Evolutionary conservation across 1,140 invertebrate genomes (phyloP).

Genomic region (Dinoponera quadriceps): DNA sequence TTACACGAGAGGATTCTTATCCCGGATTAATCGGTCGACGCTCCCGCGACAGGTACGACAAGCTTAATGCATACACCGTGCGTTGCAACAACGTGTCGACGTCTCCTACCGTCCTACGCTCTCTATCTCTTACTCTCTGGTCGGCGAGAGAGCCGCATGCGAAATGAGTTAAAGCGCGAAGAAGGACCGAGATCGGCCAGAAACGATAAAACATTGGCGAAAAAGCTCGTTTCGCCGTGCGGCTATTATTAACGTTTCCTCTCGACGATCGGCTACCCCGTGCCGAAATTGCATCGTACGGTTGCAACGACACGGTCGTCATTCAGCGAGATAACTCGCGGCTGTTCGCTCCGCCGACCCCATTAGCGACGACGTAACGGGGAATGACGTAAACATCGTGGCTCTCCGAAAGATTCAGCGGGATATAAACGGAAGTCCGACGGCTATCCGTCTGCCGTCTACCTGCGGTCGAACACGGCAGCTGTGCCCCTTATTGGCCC

Average conservation of each 20-base stretch:
- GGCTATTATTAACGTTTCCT: constrained; percentile 24
- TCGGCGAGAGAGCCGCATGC: neutral
- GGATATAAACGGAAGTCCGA: constrained; percentile 54
- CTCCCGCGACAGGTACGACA: constrained; percentile 68
- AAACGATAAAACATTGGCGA: constrained; percentile 43
- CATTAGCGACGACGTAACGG: constrained; percentile 44
- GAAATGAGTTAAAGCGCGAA: constrained; percentile 31
- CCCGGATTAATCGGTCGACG: constrained; percentile 73
- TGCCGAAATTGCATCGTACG: neutral
- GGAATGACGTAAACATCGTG: constrained; percentile 44
- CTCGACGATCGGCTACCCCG: constrained; percentile 21
- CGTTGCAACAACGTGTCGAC: constrained; percentile 46
- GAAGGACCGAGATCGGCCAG: constrained; percentile 1
- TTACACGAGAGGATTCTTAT: constrained; percentile 72
- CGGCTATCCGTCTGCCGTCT: constrained; percentile 43
- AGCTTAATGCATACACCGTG: constrained; percentile 70
- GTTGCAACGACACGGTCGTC: neutral
- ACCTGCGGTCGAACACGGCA: constrained; percentile 23
- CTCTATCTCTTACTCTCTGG: neutral
- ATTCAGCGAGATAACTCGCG: constrained; percentile 15
- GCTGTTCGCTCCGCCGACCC: neutral
- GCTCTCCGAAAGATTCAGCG: constrained; percentile 48
- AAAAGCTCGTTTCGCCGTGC: constrained; percentile 22
- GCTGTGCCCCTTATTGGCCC: constrained; percentile 47
- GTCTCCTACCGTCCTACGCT: neutral